Evolutionary conservation across 2,888 invertebrate genomes (phyloP).

Genomic region (Nomada goodeniana): DNA sequence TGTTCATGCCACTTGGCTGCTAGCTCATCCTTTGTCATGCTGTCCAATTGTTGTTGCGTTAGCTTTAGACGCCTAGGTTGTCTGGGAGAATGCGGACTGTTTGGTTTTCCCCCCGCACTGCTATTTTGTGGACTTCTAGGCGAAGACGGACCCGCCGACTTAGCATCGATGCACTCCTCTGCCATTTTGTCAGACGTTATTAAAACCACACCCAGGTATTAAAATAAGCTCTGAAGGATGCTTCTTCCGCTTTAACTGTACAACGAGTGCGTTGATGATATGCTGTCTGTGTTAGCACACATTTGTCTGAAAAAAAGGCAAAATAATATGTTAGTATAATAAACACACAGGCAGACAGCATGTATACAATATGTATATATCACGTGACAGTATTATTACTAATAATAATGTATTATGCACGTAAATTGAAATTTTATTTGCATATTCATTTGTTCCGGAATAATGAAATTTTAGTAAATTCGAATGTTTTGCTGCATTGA

Average conservation of each 20-base stretch:
- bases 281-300: constrained; percentile 41
- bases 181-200: constrained; percentile 73
- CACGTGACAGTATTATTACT: too few species aligned
- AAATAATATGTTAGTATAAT: constrained; percentile 8
- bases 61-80: constrained; percentile 87
- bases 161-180: constrained; percentile 79
- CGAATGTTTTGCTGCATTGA: too few species aligned
- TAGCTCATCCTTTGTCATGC: constrained; percentile 88
- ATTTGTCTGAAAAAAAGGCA: constrained; percentile 56
- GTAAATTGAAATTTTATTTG: too few species aligned
- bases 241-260: constrained; percentile 43
- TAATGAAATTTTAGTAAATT: too few species aligned
- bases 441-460: too few species aligned
- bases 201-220: constrained; percentile 18
- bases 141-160: constrained; percentile 79
- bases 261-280: constrained; percentile 25
- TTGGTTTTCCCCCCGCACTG: constrained; percentile 77
- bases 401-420: too few species aligned
- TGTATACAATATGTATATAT: too few species aligned
- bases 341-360: too few species aligned
- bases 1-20: constrained; percentile 90
- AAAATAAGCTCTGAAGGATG: constrained; percentile 25
- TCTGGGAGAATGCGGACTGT: constrained; percentile 85
- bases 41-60: constrained; percentile 88
- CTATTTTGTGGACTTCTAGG: constrained; percentile 78